Base-by-base conservation (phyloP, 2,888 invertebrate genomes). In the Nebria salina region DNA sequence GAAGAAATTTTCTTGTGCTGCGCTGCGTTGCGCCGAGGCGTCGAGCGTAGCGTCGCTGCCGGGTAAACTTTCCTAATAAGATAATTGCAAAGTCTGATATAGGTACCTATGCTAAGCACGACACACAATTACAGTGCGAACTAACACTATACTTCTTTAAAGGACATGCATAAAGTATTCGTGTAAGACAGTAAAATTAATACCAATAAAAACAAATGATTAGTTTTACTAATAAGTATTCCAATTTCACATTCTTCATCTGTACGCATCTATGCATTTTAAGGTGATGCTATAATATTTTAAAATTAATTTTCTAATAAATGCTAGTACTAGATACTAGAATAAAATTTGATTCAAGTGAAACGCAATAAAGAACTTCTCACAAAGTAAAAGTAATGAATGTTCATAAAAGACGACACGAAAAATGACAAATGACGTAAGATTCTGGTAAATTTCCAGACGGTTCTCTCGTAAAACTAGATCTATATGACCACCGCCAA, bases 351-450 rank as follows among this genome's bases (percentile, higher is more conserved):
- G 54, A 54, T 54, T 54, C 54, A 54, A 54, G 54, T 54, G 3
- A 54, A n/a, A 73, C 26, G 43, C 26, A 15, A 34, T 73, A 73
- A 73, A 34, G 11, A 11, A 73, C 41, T 77, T 54, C 68, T 25
- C 72, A 26, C 54, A 54, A 68, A 42, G 76, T 43, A 34, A 77
- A 70, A 77, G n/a, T 77, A 74, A 78, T 74, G 73, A 78, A 78
- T 73, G 78, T 65, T 41, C 25, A 25, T 78, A 65, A 73, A 25
- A 65, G 65, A 72, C 72, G 78, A 65, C 74, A 78, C 72, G 65
- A 34, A 41, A 72, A 78, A 78, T 78, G 78, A 78, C 72, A 78
- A 78, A 78, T 78, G 26, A 54, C 72, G 73, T 65, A 74, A 78
- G 13, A 70, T 70, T 34, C 34, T 70, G 70, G 26, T 34, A 73